These are phyloP conservation scores for Pseudomyrmex dendroicus DNA, from an alignment of 1,140 invertebrate genomes.

Conservation along the genomic window DNA sequence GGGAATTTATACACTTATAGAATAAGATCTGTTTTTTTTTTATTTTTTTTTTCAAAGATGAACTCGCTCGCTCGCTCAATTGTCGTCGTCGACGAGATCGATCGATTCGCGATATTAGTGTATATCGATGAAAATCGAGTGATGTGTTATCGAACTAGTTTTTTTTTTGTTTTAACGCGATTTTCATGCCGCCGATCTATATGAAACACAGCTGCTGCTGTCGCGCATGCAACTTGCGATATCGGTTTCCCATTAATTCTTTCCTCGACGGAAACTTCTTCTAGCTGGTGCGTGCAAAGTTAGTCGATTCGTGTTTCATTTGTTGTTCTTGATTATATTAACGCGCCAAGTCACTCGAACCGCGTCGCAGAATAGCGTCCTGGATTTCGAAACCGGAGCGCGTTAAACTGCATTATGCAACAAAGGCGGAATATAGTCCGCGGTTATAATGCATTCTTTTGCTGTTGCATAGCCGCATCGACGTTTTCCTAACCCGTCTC, in stretches of 20 bases:
- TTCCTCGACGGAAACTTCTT: not conserved
- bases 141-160: not conserved
- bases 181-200: not conserved
- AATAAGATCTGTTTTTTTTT: not conserved
- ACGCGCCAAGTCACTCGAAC: not conserved
- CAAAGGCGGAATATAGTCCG: not conserved
- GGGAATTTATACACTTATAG: no score
- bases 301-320: conserved; percentile 7
- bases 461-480: not conserved
- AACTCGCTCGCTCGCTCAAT: no score
- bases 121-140: not conserved
- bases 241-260: conserved; percentile 7
- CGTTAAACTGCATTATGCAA: conserved; percentile 52
- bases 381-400: conserved; percentile 47
- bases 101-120: not conserved
- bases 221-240: not conserved
- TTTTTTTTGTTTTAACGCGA: not conserved
- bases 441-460: conserved; percentile 8
- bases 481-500: conserved; percentile 35
- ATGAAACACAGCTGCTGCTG: not conserved
- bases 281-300: not conserved
- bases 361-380: conserved; percentile 8
- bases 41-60: not conserved
- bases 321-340: conserved; percentile 30
- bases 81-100: not conserved